Base-by-base conservation (phyloP, 2,113 vertebrate genomes). In the Rhombomys opimus region DNA sequence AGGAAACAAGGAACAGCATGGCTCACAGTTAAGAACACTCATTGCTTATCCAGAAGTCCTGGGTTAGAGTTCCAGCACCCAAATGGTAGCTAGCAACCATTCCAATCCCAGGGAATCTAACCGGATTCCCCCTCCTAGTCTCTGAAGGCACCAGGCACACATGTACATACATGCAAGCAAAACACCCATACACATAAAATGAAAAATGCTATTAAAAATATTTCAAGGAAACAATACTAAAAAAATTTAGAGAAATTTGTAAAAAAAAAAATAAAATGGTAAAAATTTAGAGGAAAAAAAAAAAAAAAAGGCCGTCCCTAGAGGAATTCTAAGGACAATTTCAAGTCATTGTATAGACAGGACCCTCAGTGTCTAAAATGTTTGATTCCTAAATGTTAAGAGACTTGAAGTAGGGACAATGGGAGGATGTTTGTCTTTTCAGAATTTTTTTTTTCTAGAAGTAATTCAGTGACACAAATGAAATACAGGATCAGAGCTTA, bases 221-320 rank as follows among this genome's bases (percentile, higher is more conserved):
- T n/a, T 80, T n/a, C n/a, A 85, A 81, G 18, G 5, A 90, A 23
- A n/a, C 9, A 73, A 61, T 23, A 93, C 25, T n/a, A 80, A 80
- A 95, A 95, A 59, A 70, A 30, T 61, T 0, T 59, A 65, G 17
- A 68, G 65, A 86, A 73, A 90, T 32, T 67, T 81, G 57, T 46
- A 96, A 7, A 2, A 27, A 76, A 7, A 2, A 27, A 2, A 27
- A 76, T 5, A 2, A 27, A 41, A 41, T 67, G 77, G 57, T 46
- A 96, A 7, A 2, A 27, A 76, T 90, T 84, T 93, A 46, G 13
- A 93, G 27, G 91, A 95, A 95, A 76, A 68, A 87, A 84, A 75
- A 91, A 93, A 95, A 95, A 76, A 68, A 87, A 84, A 75, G 89
- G 20, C 76, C 68, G 41, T 89, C 80, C 17, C 17, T 90, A 87